A percentile compares a stretch with the other conserved stretches of the same genome.
These are phyloP conservation scores for Coregonus sp. DNA, from an alignment of 2,797 vertebrate genomes.

Conservation along the genomic window DNA sequence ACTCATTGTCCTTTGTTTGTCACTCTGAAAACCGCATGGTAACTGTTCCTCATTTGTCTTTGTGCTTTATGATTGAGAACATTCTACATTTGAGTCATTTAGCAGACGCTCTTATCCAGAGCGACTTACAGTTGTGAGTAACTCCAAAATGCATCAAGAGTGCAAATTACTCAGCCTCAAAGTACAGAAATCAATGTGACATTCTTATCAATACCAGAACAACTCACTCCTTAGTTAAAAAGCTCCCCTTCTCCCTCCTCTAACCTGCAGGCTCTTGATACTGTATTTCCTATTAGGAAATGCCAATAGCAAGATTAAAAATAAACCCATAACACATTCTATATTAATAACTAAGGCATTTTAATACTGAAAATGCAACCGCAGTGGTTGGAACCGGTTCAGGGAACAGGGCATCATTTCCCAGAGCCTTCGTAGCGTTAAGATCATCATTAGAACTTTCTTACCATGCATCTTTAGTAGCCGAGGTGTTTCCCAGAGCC, in stretches of 20 bases:
- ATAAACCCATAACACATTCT: background rate
- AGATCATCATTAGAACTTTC: too few species aligned
- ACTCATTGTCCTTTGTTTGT: slow-evolving; percentile 11
- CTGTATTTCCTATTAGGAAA: background rate
- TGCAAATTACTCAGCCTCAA: slow-evolving; percentile 8
- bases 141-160: background rate
- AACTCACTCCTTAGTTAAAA: background rate
- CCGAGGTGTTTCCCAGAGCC: too few species aligned
- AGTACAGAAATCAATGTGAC: slow-evolving; percentile 9
- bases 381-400: background rate
- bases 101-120: too few species aligned
- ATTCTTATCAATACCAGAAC: slow-evolving; percentile 11
- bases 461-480: too few species aligned
- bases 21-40: slow-evolving; percentile 18
- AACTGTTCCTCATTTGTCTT: slow-evolving; percentile 4
- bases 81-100: too few species aligned
- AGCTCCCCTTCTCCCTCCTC: background rate
- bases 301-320: background rate
- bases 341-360: slow-evolving; percentile 29
- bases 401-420: too few species aligned
- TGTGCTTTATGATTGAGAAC: background rate
- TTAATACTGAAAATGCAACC: background rate
- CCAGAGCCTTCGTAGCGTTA: too few species aligned
- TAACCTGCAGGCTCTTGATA: background rate
- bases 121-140: background rate